Evolutionary conservation across 2,888 invertebrate species (phyloP), one percentile per base, ranked within the genome.

Genomic region (Scaeva pyrastri): DNA sequence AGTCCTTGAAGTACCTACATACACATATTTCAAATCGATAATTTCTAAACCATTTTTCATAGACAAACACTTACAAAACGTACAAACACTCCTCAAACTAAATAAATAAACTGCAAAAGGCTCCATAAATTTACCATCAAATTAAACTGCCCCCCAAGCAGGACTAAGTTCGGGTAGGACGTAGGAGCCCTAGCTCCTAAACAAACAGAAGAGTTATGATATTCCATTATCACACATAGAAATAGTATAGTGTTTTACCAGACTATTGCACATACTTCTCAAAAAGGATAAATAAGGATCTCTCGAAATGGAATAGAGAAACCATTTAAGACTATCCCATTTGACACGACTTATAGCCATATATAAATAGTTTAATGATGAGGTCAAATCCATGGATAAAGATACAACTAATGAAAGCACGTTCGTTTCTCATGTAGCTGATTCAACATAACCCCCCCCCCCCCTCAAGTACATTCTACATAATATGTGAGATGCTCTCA

Each of bases 291-390:
- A 10, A 36, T 50, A 52, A 52, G 19, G 39, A 23, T 45, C 68
- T 8, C 68, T 8, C 50, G 50, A 52, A 8, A 39, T 52, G 50
- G 68, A 31, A 8, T 31, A 11, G 21, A 14, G 19, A 52, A 50
- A 10, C 68, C 50, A 68, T 68, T 68, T 68, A 68, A 68, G 50
- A 14, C 36, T 50, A 21, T n/a, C n/a, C 23, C 36, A 52, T 68
- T 68, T 68, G 68, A 52, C 68, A 68, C 68, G 39, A 68, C 68
- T 68, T 68, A 52, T 21, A 68, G 36, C 50, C 48, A 52, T 50
- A 36, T n/a, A n/a, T 26, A 26, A 6, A 26, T 19, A 36, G 36
- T 21, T 36, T 36, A 31, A 68, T 39, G 50, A 68, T 52, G 68
- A 68, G 50, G 68, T 39, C 52, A 68, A 23, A 52, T 19, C 39